phyloP scores from a whole-genome alignment of 2,113 vertebrate species.

The Strigops habroptila region DNA sequence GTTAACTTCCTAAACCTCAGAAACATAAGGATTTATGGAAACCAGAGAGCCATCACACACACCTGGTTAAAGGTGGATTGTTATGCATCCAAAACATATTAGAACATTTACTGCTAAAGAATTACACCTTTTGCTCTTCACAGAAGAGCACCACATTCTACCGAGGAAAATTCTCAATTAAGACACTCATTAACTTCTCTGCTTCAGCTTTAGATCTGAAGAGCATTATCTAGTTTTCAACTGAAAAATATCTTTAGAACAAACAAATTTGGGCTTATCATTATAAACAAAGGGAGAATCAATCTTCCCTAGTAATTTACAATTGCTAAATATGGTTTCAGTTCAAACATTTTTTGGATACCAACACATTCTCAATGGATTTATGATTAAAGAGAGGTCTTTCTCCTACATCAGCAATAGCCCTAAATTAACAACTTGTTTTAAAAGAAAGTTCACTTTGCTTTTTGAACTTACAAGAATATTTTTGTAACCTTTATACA shows the following conservation, averaged over 20 bases:
- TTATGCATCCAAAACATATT: not conserved
- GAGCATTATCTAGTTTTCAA: not conserved
- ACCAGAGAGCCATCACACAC: not conserved
- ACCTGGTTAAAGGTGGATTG: not conserved
- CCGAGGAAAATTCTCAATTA: not conserved
- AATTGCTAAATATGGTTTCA: not conserved
- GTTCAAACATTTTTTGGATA: constrained; percentile 40
- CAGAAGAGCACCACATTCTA: not conserved
- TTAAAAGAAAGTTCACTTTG: constrained; percentile 34
- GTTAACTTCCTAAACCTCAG: not conserved
- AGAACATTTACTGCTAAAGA: not conserved
- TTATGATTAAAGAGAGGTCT: constrained; percentile 31
- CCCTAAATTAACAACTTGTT: constrained; percentile 46
- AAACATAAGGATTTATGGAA: not conserved
- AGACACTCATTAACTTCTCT: not conserved
- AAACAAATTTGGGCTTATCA: constrained; percentile 22
- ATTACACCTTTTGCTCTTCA: not conserved
- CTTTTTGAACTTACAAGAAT: constrained; percentile 37
- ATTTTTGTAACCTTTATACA: constrained; percentile 54
- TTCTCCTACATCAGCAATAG: constrained; percentile 23
- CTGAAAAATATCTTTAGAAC: not conserved
- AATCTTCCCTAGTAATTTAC: not conserved
- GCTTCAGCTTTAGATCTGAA: not conserved
- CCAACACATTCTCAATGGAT: constrained; percentile 21
- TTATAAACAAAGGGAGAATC: not conserved